Evolutionary conservation across 2,113 vertebrate species (phyloP), one percentile per base, ranked within the genome.

Genomic region (Narcine bancroftii): DNA sequence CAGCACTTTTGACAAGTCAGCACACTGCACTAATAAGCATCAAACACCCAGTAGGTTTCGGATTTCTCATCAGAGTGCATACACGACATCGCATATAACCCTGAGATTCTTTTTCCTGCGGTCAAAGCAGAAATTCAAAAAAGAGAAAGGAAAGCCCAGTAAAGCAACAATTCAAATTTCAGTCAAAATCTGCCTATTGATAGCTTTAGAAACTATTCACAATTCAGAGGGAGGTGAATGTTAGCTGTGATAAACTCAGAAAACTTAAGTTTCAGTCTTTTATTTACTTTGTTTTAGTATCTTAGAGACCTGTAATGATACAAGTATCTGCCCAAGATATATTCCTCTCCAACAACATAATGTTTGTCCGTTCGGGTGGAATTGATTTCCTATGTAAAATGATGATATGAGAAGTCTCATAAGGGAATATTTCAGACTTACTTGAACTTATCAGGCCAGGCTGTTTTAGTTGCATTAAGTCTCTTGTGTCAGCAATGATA

Each of bases 331-430:
- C 36, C 63, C 85, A 65, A 39, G 24, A 36, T 89, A 29, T 39
- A 0, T 17, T 89, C 85, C 39, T 24, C 53, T 89, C 36, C 39
- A 42, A 26, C 85, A 26, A 21, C 60, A 89, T 42, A 21, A 6
- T 36, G 42, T 42, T 39, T 89, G 56, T 42, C n/a, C n/a, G 65
- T 21, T 66, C 56, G 39, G 24, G 56, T 36, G 56, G 85, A 63
- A 92, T 93, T 95, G 93, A 94, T 94, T 94, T 93, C 92, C 89
- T 93, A 76, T 94, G 93, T 93, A 89, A 85, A 93, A 93, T 92
- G 92, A 94, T 93, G 94, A 94, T 93, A 45, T 29, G 93, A 95
- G 93, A 93, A 73, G 56, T 36, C 83, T 79, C 92, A 93, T 92
- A 93, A 94, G 66, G 89, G 79, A 93, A 93, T 93, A 81, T 24